phyloP scores from a whole-genome alignment of 2,797 vertebrate genomes.

The Delichon dasypus region DNA sequence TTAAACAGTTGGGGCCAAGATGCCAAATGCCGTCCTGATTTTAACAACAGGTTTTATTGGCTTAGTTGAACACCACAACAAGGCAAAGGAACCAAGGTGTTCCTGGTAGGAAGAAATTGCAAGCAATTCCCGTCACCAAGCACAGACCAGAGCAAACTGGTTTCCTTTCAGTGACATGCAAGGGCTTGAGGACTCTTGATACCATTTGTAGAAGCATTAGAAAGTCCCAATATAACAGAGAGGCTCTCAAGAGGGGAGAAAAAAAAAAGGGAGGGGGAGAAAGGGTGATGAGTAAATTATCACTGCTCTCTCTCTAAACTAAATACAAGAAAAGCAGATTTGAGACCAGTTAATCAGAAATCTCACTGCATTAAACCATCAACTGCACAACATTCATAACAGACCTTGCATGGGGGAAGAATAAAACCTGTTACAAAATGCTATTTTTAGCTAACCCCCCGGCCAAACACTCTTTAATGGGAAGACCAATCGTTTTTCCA shows the following conservation, averaged over 20 bases:
- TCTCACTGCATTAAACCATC: neutral
- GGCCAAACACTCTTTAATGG: neutral
- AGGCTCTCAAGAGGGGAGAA: neutral
- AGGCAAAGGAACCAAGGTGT: neutral
- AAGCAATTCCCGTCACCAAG: neutral
- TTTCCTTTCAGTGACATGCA: neutral
- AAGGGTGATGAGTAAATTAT: neutral
- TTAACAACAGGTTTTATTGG: neutral
- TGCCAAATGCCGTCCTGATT: neutral
- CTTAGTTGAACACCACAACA: neutral
- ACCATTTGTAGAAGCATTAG: neutral
- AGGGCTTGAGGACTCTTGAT: neutral
- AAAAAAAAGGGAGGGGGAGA: neutral
- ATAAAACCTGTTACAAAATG: neutral
- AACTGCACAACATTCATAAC: neutral
- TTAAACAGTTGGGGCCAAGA: neutral
- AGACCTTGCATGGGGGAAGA: neutral
- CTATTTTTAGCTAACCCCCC: neutral
- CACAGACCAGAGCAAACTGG: neutral
- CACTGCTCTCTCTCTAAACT: neutral
- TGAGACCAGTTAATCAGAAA: neutral
- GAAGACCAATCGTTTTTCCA: neutral
- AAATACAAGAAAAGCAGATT: neutral
- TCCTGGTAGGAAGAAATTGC: neutral
- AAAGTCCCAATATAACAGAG: neutral